Evolutionary conservation across 2,113 vertebrate species (phyloP), one percentile per base, ranked within the genome.

Genomic region (Blennius ocellaris): DNA sequence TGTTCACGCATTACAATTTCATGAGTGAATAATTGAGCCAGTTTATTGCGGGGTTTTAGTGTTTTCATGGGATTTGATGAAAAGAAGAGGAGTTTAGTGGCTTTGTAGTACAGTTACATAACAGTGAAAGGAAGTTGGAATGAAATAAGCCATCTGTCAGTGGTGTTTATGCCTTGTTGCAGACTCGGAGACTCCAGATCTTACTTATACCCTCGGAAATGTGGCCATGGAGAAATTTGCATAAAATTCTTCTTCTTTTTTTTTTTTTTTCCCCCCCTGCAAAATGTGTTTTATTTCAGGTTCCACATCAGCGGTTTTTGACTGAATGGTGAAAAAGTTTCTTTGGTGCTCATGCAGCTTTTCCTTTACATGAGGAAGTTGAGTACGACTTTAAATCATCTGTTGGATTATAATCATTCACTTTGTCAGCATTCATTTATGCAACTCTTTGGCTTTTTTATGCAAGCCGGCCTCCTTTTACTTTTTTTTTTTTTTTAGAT

Each of bases 71-170:
- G 44, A 45, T 45, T 14, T 45, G 44, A 12, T 11, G 8, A 45
- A 11, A 45, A 30, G 21, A 45, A n/a, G 11, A 48, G 45, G n/a
- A 6, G 14, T 48, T 48, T 48, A n/a, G 7, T 14, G 11, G 11
- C 11, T 51, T 53, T 38, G 21, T 61, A 38, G 11, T 11, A 9
- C 10, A 44, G 14, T 36, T 6, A 54, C 54, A 30, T 37, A 16
- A 17, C 2, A 41, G 10, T 36, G 56, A 12, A 64, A 43, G 10
- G 5, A 10, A 11, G 11, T 59, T n/a, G 3, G 71, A 76, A 67
- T 69, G 56, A 69, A 77, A 79, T 76, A 61, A 68, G 58, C 53
- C 43, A 1, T 62, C 54, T 65, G 30, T 51, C 38, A 52, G 1
- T 8, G 6, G 45, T 45, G 4, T 66, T n/a, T 57, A 11, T 52